Evolutionary conservation across 2,797 vertebrate genomes (phyloP).

Genomic region (Monodelphis domestica): DNA sequence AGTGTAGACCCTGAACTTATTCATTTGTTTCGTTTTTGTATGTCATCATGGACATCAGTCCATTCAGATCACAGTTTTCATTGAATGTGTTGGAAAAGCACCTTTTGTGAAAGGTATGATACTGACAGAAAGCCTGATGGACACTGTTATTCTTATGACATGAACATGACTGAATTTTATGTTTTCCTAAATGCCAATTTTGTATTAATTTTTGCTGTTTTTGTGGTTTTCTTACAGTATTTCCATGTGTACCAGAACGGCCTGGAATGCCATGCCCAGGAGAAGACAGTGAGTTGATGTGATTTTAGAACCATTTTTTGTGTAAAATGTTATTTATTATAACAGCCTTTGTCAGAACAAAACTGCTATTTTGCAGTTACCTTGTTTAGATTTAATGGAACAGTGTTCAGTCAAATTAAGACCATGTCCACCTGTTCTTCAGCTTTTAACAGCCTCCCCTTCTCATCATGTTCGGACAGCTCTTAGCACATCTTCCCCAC

Average conservation of each 20-base stretch:
- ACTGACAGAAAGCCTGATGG: too few relatives aligned
- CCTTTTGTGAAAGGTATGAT: not conserved
- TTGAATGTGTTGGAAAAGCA: constrained; percentile 27
- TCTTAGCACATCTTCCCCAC: not conserved
- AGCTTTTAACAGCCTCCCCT: not conserved
- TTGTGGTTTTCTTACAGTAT: constrained; percentile 87
- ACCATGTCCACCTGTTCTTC: not conserved
- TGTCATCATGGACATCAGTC: not conserved
- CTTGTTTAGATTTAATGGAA: not conserved
- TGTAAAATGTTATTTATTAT: constrained; percentile 28
- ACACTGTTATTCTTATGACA: not conserved
- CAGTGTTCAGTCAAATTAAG: constrained; percentile 25
- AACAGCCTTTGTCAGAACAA: constrained; percentile 14
- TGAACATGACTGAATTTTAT: constrained; percentile 23
- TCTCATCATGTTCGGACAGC: constrained; percentile 31
- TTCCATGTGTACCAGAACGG: constrained; percentile 96
- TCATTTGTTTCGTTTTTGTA: constrained; percentile 3
- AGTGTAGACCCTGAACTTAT: constrained; percentile 6
- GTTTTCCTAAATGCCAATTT: constrained; percentile 42
- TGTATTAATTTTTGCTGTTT: constrained; percentile 46
- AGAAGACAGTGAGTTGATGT: constrained; percentile 95
- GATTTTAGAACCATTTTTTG: constrained; percentile 36
- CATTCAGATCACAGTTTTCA: not conserved
- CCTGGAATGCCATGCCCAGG: constrained; percentile 98
- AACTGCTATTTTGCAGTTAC: constrained; percentile 27